A percentile compares a stretch with the other conserved stretches of the same genome.
phyloP scores from a whole-genome alignment of 2,797 vertebrate genomes.

The Pagetopsis macropterus region DNA sequence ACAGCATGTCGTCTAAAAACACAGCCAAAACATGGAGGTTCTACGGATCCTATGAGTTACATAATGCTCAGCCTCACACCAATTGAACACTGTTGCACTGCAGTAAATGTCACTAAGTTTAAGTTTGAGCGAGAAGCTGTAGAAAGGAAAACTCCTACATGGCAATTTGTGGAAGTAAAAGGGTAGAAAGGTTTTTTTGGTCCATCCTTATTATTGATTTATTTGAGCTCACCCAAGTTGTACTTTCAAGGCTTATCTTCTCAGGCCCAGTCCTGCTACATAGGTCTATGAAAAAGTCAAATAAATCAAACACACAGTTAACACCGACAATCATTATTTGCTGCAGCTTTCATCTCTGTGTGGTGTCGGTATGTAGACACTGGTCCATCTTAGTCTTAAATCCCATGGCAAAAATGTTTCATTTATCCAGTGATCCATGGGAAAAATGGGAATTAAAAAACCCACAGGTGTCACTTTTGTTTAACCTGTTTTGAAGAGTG shows the following conservation, averaged over 20 bases:
- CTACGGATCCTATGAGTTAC: not conserved
- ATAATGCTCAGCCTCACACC: not conserved
- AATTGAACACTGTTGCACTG: constrained; percentile 1
- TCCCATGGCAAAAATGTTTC: not conserved
- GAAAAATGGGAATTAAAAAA: not conserved
- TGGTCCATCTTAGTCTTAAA: constrained; percentile 32
- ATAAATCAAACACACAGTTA: constrained; percentile 13
- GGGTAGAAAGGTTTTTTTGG: not conserved
- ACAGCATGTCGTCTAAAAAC: constrained; percentile 13
- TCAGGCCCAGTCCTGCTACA: not conserved
- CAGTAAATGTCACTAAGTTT: constrained; percentile 5
- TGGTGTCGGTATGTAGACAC: constrained; percentile 20
- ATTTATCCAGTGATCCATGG: not conserved
- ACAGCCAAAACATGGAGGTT: not conserved
- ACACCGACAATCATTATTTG: not conserved
- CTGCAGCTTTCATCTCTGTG: constrained; percentile 12
- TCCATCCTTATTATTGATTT: constrained; percentile 27
- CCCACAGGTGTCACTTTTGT: not conserved
- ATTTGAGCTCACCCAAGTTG: constrained; percentile 4
- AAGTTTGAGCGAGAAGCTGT: constrained; percentile 8
- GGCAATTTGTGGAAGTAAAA: no score
- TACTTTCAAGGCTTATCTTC: constrained; percentile 16
- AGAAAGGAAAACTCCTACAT: constrained; percentile 1
- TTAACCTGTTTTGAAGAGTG: constrained; percentile 15
- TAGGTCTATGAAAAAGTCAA: not conserved